These are phyloP conservation scores for Tipula confusa DNA, from an alignment of 2,888 invertebrate species.

Conservation along the genomic window DNA sequence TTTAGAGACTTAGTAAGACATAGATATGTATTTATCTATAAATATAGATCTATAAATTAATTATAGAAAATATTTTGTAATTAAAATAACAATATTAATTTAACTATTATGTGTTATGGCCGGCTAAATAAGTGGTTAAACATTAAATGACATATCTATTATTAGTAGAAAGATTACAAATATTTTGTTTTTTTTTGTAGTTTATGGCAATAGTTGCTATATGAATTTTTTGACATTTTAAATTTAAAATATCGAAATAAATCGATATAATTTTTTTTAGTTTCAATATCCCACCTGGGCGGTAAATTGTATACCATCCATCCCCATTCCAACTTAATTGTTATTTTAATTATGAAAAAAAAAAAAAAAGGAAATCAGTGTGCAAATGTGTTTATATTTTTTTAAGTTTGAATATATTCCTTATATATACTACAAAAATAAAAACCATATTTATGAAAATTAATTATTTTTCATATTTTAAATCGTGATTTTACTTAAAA, in stretches of 20 bases:
- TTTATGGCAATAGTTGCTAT: not conserved
- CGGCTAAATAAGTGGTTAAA: not conserved
- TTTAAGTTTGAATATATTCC: not conserved
- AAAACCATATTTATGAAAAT: not conserved
- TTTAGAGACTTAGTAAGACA: not conserved
- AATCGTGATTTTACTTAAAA: conserved; percentile 14
- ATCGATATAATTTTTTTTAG: not conserved
- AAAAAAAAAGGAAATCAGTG: not conserved
- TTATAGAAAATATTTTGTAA: not conserved
- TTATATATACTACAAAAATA: not conserved
- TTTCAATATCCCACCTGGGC: not conserved
- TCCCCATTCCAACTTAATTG: not conserved
- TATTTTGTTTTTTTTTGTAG: not conserved
- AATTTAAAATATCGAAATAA: not conserved
- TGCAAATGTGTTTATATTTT: not conserved
- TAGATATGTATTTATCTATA: not conserved
- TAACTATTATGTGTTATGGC: not conserved
- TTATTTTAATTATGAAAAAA: not conserved
- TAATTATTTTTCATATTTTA: not conserved
- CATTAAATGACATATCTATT: not conserved
- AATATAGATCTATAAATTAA: not conserved
- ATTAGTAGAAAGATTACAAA: not conserved
- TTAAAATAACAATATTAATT: not conserved
- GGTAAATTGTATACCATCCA: not conserved
- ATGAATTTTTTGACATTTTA: not conserved